phyloP scores from a whole-genome alignment of 2,797 vertebrate genomes.

The Myiotriccus ornatus region DNA sequence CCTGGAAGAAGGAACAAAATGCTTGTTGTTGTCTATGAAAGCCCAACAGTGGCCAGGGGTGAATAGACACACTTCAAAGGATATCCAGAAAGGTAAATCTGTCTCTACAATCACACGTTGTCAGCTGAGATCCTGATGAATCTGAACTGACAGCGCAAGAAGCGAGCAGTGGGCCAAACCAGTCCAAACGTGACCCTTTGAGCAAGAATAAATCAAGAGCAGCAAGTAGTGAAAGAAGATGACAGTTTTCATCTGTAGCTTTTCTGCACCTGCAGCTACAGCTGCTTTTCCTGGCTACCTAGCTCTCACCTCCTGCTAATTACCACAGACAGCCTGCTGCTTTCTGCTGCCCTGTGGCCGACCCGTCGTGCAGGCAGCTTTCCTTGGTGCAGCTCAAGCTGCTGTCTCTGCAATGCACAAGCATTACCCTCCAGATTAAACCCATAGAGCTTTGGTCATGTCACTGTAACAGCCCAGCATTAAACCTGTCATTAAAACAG shows the following conservation, averaged over 20 bases:
- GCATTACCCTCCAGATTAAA: constrained; percentile 56
- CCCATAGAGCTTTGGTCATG: constrained; percentile 36
- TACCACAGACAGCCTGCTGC: constrained; percentile 23
- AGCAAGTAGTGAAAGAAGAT: neutral
- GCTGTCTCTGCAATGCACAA: neutral
- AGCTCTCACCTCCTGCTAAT: constrained; percentile 28
- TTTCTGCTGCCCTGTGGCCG: constrained; percentile 43
- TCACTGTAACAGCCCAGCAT: constrained; percentile 58
- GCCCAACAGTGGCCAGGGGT: neutral
- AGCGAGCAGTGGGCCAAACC: constrained; percentile 28
- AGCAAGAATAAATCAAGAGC: constrained; percentile 17
- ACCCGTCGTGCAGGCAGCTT: neutral
- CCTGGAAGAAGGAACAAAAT: neutral
- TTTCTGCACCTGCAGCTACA: constrained; percentile 23
- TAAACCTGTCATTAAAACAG: constrained; percentile 67
- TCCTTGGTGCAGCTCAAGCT: constrained; percentile 14
- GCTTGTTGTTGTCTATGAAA: neutral
- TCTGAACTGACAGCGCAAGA: neutral
- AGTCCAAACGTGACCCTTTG: constrained; percentile 3
- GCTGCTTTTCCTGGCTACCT: constrained; percentile 15
- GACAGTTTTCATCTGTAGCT: constrained; percentile 10
- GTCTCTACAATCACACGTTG: neutral
- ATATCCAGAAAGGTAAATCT: neutral
- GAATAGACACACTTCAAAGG: neutral
- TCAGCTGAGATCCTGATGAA: neutral